Percentiles rank a stretch among this genome's conserved stretches.
Evolutionary conservation across 2,888 invertebrate species (phyloP).

Genomic region (Rhagonycha fulva): DNA sequence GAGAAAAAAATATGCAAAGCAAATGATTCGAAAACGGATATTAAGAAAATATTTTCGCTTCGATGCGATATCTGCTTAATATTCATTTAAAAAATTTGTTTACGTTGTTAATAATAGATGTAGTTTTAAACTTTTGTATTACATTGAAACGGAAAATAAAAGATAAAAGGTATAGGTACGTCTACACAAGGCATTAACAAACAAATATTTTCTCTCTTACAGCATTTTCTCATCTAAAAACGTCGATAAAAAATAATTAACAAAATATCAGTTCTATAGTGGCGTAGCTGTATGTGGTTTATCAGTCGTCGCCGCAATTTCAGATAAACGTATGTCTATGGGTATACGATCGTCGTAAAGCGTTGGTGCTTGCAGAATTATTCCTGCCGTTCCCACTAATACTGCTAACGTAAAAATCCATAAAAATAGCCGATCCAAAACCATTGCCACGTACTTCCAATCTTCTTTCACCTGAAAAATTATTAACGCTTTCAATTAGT

Average conservation of each 20-base stretch:
- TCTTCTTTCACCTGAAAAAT: constrained; percentile 85
- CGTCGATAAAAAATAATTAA: background rate
- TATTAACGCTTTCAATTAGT: background rate
- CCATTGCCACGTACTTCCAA: constrained; percentile 99
- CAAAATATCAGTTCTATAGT: constrained; percentile 33
- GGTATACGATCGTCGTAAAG: constrained; percentile 90
- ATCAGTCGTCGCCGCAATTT: constrained; percentile 87
- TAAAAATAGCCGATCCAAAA: constrained; percentile 92
- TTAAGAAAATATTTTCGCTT: background rate
- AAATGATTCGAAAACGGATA: background rate
- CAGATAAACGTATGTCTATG: constrained; percentile 85
- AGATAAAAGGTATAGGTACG: background rate
- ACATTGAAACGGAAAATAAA: background rate
- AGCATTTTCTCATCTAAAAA: background rate
- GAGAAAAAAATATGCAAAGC: background rate
- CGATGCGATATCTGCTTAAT: background rate
- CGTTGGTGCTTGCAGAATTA: constrained; percentile 93
- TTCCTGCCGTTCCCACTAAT: constrained; percentile 90
- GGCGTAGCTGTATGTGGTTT: constrained; percentile 70
- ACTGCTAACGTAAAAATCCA: constrained; percentile 97
- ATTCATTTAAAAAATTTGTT: background rate
- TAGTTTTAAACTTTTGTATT: background rate
- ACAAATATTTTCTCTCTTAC: background rate
- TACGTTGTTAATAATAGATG: background rate
- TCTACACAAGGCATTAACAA: background rate